phyloP scores from a whole-genome alignment of 2,113 vertebrate species.

The Tor tambroides region DNA sequence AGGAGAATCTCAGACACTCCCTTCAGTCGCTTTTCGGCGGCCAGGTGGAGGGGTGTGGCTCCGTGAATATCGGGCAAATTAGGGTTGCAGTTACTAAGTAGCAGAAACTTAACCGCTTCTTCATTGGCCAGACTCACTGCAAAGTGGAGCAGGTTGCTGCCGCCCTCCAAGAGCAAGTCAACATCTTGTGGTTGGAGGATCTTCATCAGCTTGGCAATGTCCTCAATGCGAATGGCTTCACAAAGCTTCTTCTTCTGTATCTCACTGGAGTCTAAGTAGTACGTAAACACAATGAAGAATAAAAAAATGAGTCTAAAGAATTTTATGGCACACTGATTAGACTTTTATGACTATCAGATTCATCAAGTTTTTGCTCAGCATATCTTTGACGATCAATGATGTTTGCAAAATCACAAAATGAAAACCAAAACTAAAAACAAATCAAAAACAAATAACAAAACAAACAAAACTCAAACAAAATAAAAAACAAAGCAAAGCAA shows the following conservation, averaged over 20 bases:
- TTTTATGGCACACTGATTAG: not conserved
- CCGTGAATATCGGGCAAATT: constrained; percentile 85
- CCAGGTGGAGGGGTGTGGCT: constrained; percentile 89
- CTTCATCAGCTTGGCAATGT: constrained; percentile 94
- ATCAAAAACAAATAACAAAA: no score
- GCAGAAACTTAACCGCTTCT: constrained; percentile 93
- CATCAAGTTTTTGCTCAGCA: not conserved
- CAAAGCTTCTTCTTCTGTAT: constrained; percentile 90
- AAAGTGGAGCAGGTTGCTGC: constrained; percentile 87
- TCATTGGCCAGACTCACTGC: constrained; percentile 88
- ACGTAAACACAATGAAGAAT: not conserved
- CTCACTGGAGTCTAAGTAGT: constrained; percentile 84
- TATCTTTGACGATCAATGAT: not conserved
- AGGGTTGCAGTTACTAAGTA: constrained; percentile 91
- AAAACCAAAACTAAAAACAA: no score
- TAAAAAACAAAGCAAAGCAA: no score
- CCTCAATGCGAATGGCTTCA: constrained; percentile 88
- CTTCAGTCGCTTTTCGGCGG: constrained; percentile 84
- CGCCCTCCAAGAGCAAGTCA: constrained; percentile 87
- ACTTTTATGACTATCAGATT: not conserved
- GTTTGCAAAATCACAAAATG: not conserved
- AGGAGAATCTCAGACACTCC: constrained; percentile 88
- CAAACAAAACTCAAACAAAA: no score
- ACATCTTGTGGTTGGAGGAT: constrained; percentile 98
- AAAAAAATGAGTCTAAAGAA: not conserved